A percentile compares a stretch with the other conserved stretches of the same genome.
These are phyloP conservation scores for Prorops nasuta DNA, from an alignment of 1,140 invertebrate genomes.

Conservation along the genomic window DNA sequence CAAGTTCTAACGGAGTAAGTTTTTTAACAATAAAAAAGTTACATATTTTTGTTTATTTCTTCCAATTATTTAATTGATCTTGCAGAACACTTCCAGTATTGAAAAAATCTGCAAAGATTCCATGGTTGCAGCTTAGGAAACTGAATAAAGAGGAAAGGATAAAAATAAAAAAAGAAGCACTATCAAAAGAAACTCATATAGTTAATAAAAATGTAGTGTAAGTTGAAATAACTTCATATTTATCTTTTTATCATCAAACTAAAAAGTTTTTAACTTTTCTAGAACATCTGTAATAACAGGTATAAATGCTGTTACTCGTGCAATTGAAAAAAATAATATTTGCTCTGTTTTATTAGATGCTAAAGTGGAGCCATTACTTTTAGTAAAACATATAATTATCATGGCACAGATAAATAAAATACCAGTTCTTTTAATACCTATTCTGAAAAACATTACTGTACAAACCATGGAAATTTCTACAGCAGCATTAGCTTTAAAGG, in stretches of 20 bases:
- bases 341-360: slow-evolving; percentile 44
- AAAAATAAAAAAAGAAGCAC: slow-evolving; percentile 21
- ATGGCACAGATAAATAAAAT: slow-evolving; percentile 45
- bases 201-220: slow-evolving; percentile 24
- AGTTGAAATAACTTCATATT: slow-evolving; percentile 9
- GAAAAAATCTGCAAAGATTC: slow-evolving; percentile 25
- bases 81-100: slow-evolving; percentile 22
- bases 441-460: slow-evolving; percentile 35
- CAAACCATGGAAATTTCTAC: slow-evolving; percentile 39
- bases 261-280: slow-evolving; percentile 16
- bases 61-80: not conserved
- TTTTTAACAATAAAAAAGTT: slow-evolving; percentile 5
- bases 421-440: slow-evolving; percentile 39
- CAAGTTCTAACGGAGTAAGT: slow-evolving; percentile 34
- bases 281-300: slow-evolving; percentile 43
- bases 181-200: slow-evolving; percentile 4
- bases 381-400: slow-evolving; percentile 46
- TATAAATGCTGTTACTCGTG: slow-evolving; percentile 44
- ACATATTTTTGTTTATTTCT: slow-evolving; percentile 24
- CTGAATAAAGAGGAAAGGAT: slow-evolving; percentile 39
- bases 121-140: slow-evolving; percentile 37
- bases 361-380: slow-evolving; percentile 36
- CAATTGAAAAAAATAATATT: slow-evolving; percentile 41
- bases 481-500: slow-evolving; percentile 42
- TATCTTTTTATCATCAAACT: slow-evolving; percentile 1